A percentile compares a stretch with the other conserved stretches of the same genome.
Conservation (phyloP, 2,888 invertebrate genomes). For the Drosophila neotestacea region DNA sequence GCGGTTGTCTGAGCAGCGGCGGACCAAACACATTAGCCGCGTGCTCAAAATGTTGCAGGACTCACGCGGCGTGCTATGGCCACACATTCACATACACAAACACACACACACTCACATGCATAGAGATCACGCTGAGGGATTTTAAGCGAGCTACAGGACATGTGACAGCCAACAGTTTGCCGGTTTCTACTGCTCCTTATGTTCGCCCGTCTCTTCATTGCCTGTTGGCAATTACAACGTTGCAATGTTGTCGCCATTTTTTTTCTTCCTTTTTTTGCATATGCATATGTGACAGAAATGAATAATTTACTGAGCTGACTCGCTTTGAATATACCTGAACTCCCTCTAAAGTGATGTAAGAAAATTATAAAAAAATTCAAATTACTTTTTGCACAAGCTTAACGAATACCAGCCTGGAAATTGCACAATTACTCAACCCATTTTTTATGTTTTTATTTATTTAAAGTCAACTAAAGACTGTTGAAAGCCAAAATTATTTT, state of each 20-base stretch:
- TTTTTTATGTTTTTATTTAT: too few species aligned
- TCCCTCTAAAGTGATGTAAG: neutral
- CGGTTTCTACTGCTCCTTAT: conserved; percentile 11
- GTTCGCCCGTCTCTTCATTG: conserved; percentile 48
- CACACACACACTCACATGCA: conserved; percentile 18
- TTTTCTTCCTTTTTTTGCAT: conserved; percentile 35
- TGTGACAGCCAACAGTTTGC: conserved; percentile 59
- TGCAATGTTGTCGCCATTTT: conserved; percentile 73
- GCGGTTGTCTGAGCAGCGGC: conserved; percentile 58
- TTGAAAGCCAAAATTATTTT: too few species aligned
- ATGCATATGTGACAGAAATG: conserved; percentile 36
- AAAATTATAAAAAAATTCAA: too few species aligned
- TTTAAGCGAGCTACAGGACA: conserved; percentile 57
- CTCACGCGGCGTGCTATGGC: conserved; percentile 45
- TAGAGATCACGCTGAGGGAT: conserved; percentile 45
- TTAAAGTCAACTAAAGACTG: too few species aligned
- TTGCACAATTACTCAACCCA: too few species aligned
- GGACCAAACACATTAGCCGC: conserved; percentile 73
- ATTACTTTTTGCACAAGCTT: too few species aligned
- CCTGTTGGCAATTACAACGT: conserved; percentile 74
- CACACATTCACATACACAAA: conserved; percentile 22
- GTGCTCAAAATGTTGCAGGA: conserved; percentile 57
- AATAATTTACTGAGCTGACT: neutral
- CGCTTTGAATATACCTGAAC: conserved; percentile 9
- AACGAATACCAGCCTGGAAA: too few species aligned